Evolutionary conservation across 2,113 vertebrate genomes (phyloP), one percentile per base, ranked within the genome.

Genomic region (Egretta garzetta): DNA sequence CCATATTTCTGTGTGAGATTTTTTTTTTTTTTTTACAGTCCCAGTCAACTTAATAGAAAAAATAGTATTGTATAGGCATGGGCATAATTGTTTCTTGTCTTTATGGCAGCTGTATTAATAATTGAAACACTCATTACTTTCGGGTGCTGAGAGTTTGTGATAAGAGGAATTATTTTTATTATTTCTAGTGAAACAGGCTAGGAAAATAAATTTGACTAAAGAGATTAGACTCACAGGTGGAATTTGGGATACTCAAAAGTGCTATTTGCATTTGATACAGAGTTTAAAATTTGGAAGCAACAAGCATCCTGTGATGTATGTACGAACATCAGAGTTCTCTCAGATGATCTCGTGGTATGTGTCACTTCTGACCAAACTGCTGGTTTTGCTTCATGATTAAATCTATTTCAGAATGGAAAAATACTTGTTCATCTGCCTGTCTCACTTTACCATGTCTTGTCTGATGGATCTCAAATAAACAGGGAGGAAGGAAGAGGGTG

Each of bases 51-150:
- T 49, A 41, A 19, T 39, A 86, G 55, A 16, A 30, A 68, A 52
- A 59, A 9, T 9, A 77, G 4, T 49, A 13, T 35, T 73, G 16
- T 41, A 53, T 2, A 0, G 41, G 5, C 22, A 15, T 2, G 1
- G 41, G 5, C 22, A 15, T 67, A 37, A 9, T 24, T 43, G 20
- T 0, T 9, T 37, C 63, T 63, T 74, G 18, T 45, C 9, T 67
- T 63, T 63, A 16, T 47, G 13, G 32, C 2, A 7, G 7, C 17
- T n/a, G 17, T 22, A 7, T 23, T 55, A 56, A 14, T 60, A 37
- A 41, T 14, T 35, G 39, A 72, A 81, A 50, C 6, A 32, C 27
- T 64, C 1, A 0, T 8, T 89, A 4, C 12, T 80, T 83, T 81
- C 58, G 37, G 19, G 32, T 67, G n/a, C 37, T 74, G 28, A 17